Conservation (phyloP, 23 tunicate species). For the Halocynthia roretzi region DNA sequence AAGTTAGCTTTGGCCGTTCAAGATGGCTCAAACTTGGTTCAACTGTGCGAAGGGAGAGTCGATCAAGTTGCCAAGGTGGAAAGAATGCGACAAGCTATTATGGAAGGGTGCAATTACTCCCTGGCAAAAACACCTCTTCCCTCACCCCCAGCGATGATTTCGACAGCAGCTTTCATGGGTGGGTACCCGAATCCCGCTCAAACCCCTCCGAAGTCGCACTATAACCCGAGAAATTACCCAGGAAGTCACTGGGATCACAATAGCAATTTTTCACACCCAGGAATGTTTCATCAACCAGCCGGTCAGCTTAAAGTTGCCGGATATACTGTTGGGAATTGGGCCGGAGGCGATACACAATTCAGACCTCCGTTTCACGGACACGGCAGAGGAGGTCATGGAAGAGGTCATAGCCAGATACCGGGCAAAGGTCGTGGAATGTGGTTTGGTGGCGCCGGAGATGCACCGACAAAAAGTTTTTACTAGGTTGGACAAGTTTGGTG, state of each 20-base stretch:
- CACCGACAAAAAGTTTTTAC: neutral
- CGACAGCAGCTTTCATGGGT: slow-evolving; percentile 20
- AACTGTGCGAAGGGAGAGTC: slow-evolving; percentile 32
- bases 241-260: neutral
- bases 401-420: neutral
- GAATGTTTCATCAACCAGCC: slow-evolving; percentile 14
- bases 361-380: neutral
- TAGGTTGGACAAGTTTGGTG: too few species aligned
- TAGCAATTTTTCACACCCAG: neutral
- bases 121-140: slow-evolving; percentile 18
- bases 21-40: slow-evolving; percentile 37
- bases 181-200: neutral
- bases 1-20: slow-evolving; percentile 25
- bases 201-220: neutral
- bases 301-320: slow-evolving; percentile 25
- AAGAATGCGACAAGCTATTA: slow-evolving; percentile 41
- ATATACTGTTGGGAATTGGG: slow-evolving; percentile 29
- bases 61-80: slow-evolving; percentile 42
- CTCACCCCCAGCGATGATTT: slow-evolving; percentile 7
- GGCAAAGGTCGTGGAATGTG: slow-evolving; percentile 18
- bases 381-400: neutral
- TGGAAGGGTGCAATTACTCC: slow-evolving; percentile 27
- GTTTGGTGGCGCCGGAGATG: slow-evolving; percentile 28
- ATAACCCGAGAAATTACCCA: neutral
- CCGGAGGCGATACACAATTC: slow-evolving; percentile 7